Base-by-base conservation (phyloP, 2,888 invertebrate genomes). In the Eupithecia subumbrata region DNA sequence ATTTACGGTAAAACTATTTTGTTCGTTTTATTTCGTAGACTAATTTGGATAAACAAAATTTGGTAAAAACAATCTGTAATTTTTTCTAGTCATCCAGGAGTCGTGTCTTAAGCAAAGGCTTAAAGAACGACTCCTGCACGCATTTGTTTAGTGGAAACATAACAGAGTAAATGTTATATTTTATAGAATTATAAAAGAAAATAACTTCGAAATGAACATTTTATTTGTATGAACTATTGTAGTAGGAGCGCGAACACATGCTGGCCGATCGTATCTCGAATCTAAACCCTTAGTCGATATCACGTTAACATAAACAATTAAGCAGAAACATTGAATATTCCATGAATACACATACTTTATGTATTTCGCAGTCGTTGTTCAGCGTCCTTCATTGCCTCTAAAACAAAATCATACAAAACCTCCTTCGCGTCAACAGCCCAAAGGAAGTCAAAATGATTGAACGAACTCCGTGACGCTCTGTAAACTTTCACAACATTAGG, bases 361-460 rank as follows among this genome's bases (percentile, higher is more conserved):
- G 1, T 60, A 12, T 60, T 30, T 22, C 78, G 81, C 72, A 79
- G 79, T 22, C 64, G 78, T 5, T 69, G 74, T 40, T 89, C 90
- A 64, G 86, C 86, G 14, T 86, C 76, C 66, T 79, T 86, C 84
- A 91, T 73, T 2, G 78, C 64, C 1, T 45, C 48, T 5, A 90
- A 34, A 0, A 90, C 0, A 4, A 69, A 77, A n/a, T 86, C 83
- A 63, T 87, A 89, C 0, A 90, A 48, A 40, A 82, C 72, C 0
- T 79, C 77, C 52, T 71, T 86, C 0, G 80, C 88, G 68, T 88
- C 85, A 0, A 48, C 75, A 0, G 83, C 86, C 91, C 90, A 91
- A n/a, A 89, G 81, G 72, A 88, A 91, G 52, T 90, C 90, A 5
- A 81, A 84, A 78, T 91, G 90, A 72, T 86, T 86, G 56, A 91